Base-by-base conservation (phyloP, 2,113 vertebrate species). In the Monarcha castaneiventris region DNA sequence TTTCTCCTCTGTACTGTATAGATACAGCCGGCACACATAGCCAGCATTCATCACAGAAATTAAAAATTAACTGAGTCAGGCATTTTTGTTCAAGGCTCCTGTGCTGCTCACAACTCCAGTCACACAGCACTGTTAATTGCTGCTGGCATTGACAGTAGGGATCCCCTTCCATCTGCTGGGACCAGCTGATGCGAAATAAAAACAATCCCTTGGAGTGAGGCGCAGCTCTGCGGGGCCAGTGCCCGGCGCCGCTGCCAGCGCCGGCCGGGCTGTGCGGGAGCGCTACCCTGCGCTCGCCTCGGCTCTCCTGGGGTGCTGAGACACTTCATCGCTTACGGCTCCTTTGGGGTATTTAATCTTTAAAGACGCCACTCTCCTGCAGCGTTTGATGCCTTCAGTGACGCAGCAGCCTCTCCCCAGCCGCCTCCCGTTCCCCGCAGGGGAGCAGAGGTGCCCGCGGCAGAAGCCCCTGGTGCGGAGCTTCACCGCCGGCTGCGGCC, bases 11-110 rank as follows among this genome's bases (percentile, higher is more conserved):
- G 22, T 16, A 61, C 37, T 2, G 10, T 17, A 52, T 2, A 48
- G 48, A 48, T 82, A 46, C 49, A 91, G 77, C 41, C 27, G 3
- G 61, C 52, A 84, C 58, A 33, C n/a, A 59, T 1, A 63, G 33
- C 23, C 39, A 54, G 23, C 64, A 84, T 16, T 43, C 51, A 78
- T n/a, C 41, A 13, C 29, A 84, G 33, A 90, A 89, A 92, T 79
- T 48, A 67, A 83, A 96, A 92, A 94, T 78, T 77, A 93, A 93
- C 94, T 64, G 91, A 96, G 64, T 75, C 87, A 89, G 62, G 74
- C 89, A 35, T 78, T 91, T 90, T 46, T 48, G 33, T 89, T 75
- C 64, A 87, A 68, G 16, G 52, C 56, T 94, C 79, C 84, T 37
- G 44, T 3, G 32, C 91, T 21, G 69, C 49, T 27, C 54, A 9